Percentiles rank a stretch among this genome's conserved stretches.
phyloP scores from a whole-genome alignment of 2,797 vertebrate genomes.

The Garrulus glandarius region DNA sequence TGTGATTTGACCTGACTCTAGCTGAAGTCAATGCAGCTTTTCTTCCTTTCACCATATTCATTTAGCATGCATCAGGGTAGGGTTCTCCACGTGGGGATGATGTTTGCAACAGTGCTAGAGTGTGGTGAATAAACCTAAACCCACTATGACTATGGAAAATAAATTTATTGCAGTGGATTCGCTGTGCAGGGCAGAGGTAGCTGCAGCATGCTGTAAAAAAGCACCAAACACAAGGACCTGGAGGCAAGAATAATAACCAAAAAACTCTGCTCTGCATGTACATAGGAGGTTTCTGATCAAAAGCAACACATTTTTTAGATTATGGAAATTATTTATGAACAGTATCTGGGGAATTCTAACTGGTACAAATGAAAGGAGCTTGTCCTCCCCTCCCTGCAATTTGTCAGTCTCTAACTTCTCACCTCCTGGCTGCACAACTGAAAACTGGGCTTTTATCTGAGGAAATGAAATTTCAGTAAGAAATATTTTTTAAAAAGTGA shows the following conservation, averaged over 20 bases:
- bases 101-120: background rate
- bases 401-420: background rate
- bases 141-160: background rate
- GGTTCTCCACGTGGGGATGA: background rate
- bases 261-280: background rate
- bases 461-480: constrained; percentile 25
- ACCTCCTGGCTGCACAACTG: background rate
- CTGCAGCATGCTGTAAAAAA: background rate
- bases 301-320: background rate
- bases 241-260: background rate
- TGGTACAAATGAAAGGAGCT: background rate
- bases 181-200: background rate
- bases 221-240: fast-evolving
- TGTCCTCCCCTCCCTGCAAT: background rate
- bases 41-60: background rate
- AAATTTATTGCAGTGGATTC: background rate
- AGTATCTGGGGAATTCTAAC: background rate
- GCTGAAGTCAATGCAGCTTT: background rate
- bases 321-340: background rate
- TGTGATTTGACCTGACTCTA: background rate
- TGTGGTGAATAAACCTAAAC: background rate
- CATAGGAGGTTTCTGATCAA: background rate
- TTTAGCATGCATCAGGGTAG: background rate
- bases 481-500: background rate
- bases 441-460: constrained; percentile 2